These are phyloP conservation scores for Rhinoderma darwinii DNA, from an alignment of 2,113 vertebrate genomes.

Conservation along the genomic window DNA sequence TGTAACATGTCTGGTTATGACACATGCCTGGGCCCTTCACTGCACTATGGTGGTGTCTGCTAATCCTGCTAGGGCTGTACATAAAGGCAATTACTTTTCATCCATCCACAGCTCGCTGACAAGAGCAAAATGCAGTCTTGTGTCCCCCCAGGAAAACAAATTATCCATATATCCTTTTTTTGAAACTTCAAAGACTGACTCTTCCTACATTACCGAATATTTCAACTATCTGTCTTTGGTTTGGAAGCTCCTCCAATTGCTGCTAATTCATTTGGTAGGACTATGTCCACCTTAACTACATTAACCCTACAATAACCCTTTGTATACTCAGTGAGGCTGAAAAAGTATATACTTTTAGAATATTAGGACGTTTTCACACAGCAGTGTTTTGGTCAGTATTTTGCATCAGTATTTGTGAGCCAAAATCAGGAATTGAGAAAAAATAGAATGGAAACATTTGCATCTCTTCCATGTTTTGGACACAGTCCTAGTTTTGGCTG, in stretches of 20 bases:
- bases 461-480: too few species aligned
- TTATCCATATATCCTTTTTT: conserved; percentile 54
- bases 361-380: too few species aligned
- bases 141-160: conserved; percentile 51
- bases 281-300: not conserved
- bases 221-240: conserved; percentile 13
- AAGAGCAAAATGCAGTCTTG: conserved; percentile 41
- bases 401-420: too few species aligned
- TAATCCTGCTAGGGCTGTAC: conserved; percentile 46
- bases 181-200: conserved; percentile 47
- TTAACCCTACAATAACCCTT: not conserved
- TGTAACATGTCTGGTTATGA: conserved; percentile 19
- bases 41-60: conserved; percentile 27
- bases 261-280: conserved; percentile 20
- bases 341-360: not conserved
- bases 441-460: too few species aligned
- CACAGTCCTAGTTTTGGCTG: too few species aligned
- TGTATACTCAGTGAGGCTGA: not conserved
- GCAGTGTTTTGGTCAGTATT: too few species aligned
- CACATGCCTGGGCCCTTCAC: conserved; percentile 17
- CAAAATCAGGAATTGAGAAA: too few species aligned
- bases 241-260: not conserved
- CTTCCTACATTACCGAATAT: conserved; percentile 41
- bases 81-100: conserved; percentile 37
- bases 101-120: conserved; percentile 51